phyloP scores from a whole-genome alignment of 2,113 vertebrate genomes.

The Cebus imitator region DNA sequence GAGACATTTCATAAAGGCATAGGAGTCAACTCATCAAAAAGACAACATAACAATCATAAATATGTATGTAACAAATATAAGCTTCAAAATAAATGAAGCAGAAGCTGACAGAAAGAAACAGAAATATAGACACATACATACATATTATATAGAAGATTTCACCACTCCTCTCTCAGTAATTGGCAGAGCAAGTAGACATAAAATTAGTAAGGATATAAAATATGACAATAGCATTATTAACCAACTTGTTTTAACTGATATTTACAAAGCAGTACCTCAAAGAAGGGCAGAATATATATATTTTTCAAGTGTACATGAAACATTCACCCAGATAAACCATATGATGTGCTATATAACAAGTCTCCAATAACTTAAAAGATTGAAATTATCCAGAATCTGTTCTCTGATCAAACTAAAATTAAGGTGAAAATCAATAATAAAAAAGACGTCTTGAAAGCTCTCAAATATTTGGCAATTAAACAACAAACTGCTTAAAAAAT shows the following conservation, averaged over 20 bases:
- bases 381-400: slow-evolving; percentile 7
- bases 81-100: background rate
- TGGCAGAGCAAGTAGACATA: background rate
- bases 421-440: background rate
- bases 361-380: background rate
- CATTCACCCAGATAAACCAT: background rate
- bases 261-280: background rate
- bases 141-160: background rate
- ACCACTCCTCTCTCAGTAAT: background rate
- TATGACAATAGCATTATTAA: background rate
- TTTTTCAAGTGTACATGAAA: background rate
- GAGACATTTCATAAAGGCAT: background rate
- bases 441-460: background rate
- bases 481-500: background rate
- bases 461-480: background rate
- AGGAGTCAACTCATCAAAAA: background rate
- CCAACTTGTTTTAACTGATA: background rate
- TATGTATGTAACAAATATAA: background rate
- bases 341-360: background rate
- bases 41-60: background rate
- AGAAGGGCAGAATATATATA: background rate
- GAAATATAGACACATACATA: background rate
- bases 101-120: slow-evolving; percentile 20
- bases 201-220: slow-evolving; percentile 16
- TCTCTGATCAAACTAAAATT: background rate